Evolutionary conservation across 2,888 invertebrate species (phyloP), one percentile per base, ranked within the genome.

Genomic region (Scaptomyza reducta): DNA sequence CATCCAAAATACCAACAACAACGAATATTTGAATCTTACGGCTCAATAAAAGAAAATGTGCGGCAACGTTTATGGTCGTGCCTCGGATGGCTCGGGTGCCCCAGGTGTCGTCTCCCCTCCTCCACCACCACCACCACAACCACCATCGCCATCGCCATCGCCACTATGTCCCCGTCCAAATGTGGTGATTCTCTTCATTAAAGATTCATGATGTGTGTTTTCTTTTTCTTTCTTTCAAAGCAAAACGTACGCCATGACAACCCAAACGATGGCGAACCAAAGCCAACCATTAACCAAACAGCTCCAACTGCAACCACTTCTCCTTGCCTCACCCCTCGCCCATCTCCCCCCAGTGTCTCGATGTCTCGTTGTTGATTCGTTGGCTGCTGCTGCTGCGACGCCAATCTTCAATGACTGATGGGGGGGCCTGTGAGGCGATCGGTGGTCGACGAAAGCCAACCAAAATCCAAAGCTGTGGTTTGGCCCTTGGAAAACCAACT

Each of bases 161-260:
- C 0, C 22, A 22, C 7, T 27, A 6, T 31, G 2, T 14, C 22
- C 49, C 46, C 56, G 55, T 0, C 74, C 73, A 75, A 72, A 77
- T 67, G 66, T 79, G 83, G 79, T 77, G 80, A 83, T 78, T 84
- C 85, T 84, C 85, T 89, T 89, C 89, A 89, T 89, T 89, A 90
- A 90, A 89, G 89, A 89, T 89, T 89, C 89, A 90, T 89, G 90
- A 83, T 79, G 89, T 89, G 89, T 89, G 74, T 88, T 83, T 82
- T 86, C 88, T 79, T 40, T 40, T 40, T 40, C 3, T 40, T 82
- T 62, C 44, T 38, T 38, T 50, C 38, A 38, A 38, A 73, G 41
- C 45, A 60, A 56, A 57, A 68, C 77, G 74, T 77, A 72, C 73
- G 74, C 77, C 74, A 73, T 68, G 74, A 73, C 74, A 77, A 67